Conservation (phyloP, 2,888 invertebrate species). For the Orchestes rusci region DNA sequence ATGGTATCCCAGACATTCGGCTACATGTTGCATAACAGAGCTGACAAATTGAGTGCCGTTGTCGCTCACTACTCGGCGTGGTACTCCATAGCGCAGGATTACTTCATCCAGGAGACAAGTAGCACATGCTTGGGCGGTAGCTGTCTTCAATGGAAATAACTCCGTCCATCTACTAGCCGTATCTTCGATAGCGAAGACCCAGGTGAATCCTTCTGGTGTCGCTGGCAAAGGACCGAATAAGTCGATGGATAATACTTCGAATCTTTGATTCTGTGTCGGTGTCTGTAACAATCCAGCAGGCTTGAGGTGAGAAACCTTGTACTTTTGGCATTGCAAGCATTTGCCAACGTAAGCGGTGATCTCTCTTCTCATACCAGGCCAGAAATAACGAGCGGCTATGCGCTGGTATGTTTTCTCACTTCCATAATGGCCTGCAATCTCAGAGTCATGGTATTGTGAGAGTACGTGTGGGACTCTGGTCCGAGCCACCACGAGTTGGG, state of each 20-base stretch:
- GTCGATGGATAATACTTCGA: conserved; percentile 31
- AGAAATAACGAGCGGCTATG: neutral
- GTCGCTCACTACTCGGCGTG: conserved; percentile 35
- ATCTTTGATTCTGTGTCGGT: conserved; percentile 26
- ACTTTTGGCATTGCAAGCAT: conserved; percentile 32
- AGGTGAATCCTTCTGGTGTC: conserved; percentile 19
- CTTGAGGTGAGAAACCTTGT: conserved; percentile 28
- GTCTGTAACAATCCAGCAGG: conserved; percentile 33
- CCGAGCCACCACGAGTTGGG: conserved; percentile 28
- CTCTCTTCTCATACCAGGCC: conserved; percentile 4
- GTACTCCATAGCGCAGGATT: conserved; percentile 34
- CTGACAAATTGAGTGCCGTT: conserved; percentile 37
- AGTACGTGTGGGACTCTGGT: conserved; percentile 18
- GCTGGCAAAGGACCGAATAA: conserved; percentile 31
- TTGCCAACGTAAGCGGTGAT: conserved; percentile 24
- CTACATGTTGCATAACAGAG: conserved; percentile 34
- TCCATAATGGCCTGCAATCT: conserved; percentile 4
- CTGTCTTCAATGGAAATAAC: conserved; percentile 12
- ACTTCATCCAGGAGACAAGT: conserved; percentile 29
- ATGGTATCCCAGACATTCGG: conserved; percentile 29
- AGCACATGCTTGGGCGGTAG: conserved; percentile 26
- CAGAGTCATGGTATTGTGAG: conserved; percentile 11
- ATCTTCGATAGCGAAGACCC: conserved; percentile 27
- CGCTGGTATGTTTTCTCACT: conserved; percentile 1
- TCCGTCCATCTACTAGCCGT: conserved; percentile 27